Percentiles rank a stretch among this genome's conserved stretches.
Conservation (phyloP, 2,888 invertebrate genomes). For the Andrena trimmerana region DNA sequence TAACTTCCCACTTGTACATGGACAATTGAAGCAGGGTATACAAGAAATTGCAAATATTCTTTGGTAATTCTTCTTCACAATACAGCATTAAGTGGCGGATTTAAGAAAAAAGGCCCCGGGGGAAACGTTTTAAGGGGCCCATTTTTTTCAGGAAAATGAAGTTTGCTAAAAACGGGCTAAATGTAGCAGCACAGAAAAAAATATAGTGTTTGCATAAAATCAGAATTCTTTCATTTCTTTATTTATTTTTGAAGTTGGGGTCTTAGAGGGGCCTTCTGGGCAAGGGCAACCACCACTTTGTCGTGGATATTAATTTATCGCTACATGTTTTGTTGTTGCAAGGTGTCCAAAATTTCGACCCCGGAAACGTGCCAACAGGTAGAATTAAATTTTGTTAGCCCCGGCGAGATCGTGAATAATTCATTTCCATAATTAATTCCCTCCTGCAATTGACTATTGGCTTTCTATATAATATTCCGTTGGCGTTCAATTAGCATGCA, state of each 20-base stretch:
- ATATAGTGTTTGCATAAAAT: background rate
- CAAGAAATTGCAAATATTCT: too few species aligned
- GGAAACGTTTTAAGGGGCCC: too few species aligned
- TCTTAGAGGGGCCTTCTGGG: too few species aligned
- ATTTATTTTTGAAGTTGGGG: too few species aligned
- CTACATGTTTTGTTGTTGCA: background rate
- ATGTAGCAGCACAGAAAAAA: too few species aligned
- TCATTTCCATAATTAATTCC: constrained; percentile 33
- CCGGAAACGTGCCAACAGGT: too few species aligned
- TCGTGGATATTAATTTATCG: constrained; percentile 6
- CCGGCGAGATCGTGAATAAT: constrained; percentile 22
- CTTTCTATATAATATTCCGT: background rate
- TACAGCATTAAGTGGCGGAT: too few species aligned
- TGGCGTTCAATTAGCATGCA: constrained; percentile 11
- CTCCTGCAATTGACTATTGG: constrained; percentile 10
- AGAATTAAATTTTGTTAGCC: background rate
- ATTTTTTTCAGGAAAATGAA: too few species aligned
- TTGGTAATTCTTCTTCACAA: too few species aligned
- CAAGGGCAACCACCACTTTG: background rate
- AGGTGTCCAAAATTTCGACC: constrained; percentile 4
- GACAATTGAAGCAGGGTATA: background rate
- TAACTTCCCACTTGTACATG: background rate
- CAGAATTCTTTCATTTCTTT: background rate
- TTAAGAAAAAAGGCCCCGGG: too few species aligned
- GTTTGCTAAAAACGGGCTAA: too few species aligned